These are phyloP conservation scores for Tipula vernalis DNA, from an alignment of 2,888 invertebrate species.

Conservation along the genomic window DNA sequence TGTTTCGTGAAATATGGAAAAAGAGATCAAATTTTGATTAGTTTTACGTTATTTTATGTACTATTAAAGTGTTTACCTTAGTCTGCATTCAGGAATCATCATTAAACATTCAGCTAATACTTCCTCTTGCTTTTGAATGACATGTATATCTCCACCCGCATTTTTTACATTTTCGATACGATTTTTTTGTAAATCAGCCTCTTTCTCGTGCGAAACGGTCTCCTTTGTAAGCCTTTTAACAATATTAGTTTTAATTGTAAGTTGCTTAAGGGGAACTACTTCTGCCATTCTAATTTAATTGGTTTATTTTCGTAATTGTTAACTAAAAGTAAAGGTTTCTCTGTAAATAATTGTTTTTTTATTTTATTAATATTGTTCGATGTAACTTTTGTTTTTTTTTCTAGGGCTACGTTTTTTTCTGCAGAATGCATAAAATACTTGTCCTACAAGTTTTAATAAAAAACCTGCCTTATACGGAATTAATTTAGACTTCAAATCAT, in stretches of 20 bases:
- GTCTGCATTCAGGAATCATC: conserved; percentile 87
- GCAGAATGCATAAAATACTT: no score
- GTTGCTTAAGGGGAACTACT: conserved; percentile 59
- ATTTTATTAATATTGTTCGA: not conserved
- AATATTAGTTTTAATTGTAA: conserved; percentile 88
- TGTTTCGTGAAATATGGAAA: conserved; percentile 26
- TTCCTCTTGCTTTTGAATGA: conserved; percentile 73
- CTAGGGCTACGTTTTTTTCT: not conserved
- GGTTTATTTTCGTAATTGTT: not conserved
- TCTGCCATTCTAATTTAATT: conserved; percentile 57
- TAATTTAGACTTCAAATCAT: no score
- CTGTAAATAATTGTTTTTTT: not conserved
- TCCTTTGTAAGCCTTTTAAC: conserved; percentile 84
- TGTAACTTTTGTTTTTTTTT: not conserved
- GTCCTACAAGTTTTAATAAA: no score
- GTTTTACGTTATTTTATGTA: not conserved
- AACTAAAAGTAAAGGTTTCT: no score
- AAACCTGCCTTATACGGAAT: no score
- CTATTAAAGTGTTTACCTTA: conserved; percentile 37
- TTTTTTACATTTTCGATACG: conserved; percentile 64
- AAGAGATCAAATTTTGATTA: not conserved
- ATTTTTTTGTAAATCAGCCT: conserved; percentile 58
- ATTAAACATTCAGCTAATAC: conserved; percentile 77
- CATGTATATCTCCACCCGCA: conserved; percentile 67
- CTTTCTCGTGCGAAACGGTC: conserved; percentile 75